Evolutionary conservation across 2,797 vertebrate species (phyloP).

Genomic region (Apogon hyalosoma): DNA sequence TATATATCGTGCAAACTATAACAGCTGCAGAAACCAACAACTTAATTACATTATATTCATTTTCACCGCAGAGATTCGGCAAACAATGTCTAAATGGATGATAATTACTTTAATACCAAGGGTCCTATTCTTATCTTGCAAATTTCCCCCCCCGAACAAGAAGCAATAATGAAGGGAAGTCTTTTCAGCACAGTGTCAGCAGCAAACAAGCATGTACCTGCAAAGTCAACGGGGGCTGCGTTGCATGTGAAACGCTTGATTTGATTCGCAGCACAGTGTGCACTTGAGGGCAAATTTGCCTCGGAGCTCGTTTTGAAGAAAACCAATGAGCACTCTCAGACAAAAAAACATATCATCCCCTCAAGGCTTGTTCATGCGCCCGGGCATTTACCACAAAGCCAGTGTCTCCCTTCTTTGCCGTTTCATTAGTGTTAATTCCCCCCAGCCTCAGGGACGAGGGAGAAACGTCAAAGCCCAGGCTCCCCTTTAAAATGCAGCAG

Average conservation of each 20-base stretch:
- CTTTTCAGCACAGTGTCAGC: slow-evolving; percentile 7
- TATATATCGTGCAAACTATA: slow-evolving; percentile 28
- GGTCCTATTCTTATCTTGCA: slow-evolving; percentile 33
- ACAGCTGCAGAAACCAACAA: slow-evolving; percentile 31
- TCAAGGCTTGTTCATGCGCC: slow-evolving; percentile 36
- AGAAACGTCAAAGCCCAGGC: slow-evolving; percentile 10
- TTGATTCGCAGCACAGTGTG: not conserved
- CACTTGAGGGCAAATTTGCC: slow-evolving; percentile 30
- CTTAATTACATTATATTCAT: slow-evolving; percentile 39
- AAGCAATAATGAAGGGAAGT: slow-evolving; percentile 23
- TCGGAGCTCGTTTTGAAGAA: slow-evolving; percentile 43
- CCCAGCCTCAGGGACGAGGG: slow-evolving; percentile 20
- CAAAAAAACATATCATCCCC: slow-evolving; percentile 33
- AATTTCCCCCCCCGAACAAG: not conserved
- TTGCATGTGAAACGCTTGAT: slow-evolving; percentile 31
- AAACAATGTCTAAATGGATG: slow-evolving; percentile 48
- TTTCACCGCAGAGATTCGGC: slow-evolving; percentile 16
- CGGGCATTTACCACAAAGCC: slow-evolving; percentile 43
- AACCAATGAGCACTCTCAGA: slow-evolving; percentile 41
- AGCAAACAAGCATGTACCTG: slow-evolving; percentile 35
- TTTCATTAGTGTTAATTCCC: slow-evolving; percentile 57
- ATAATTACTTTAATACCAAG: slow-evolving; percentile 49
- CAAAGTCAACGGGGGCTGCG: slow-evolving; percentile 18
- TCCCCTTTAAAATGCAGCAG: slow-evolving; percentile 26
- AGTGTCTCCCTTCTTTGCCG: slow-evolving; percentile 22